These are phyloP conservation scores for Ornithorhynchus anatinus DNA, from an alignment of 2,113 vertebrate genomes.

Conservation along the genomic window DNA sequence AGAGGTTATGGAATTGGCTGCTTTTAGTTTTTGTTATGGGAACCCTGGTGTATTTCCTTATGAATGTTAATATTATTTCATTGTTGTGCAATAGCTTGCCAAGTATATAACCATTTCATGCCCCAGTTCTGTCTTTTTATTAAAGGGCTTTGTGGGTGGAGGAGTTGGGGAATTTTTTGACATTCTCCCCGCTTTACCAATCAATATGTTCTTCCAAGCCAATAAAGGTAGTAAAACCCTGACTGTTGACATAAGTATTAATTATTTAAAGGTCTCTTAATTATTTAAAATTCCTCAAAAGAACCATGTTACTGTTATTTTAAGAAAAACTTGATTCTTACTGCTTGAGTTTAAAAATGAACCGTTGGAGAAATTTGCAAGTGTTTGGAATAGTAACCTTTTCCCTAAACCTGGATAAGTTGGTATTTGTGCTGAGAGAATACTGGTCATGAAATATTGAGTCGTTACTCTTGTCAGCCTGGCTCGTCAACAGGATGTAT, in stretches of 20 bases:
- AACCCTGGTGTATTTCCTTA: neutral
- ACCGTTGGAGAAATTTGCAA: constrained; percentile 39
- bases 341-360: constrained; percentile 53
- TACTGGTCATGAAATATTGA: no score
- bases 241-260: constrained; percentile 29
- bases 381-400: no score
- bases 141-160: no score
- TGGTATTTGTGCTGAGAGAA: no score
- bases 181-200: constrained; percentile 30
- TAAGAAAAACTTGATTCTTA: constrained; percentile 45
- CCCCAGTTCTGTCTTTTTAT: neutral
- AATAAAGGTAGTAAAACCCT: constrained; percentile 49
- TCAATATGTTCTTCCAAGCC: constrained; percentile 44
- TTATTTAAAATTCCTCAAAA: constrained; percentile 6
- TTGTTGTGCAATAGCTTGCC: no score
- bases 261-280: constrained; percentile 23
- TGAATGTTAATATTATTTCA: no score
- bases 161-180: constrained; percentile 1
- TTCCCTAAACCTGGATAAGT: no score
- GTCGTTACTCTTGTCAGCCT: no score
- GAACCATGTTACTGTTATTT: constrained; percentile 24
- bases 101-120: neutral
- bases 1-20: neutral
- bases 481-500: no score
- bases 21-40: neutral